Evolutionary conservation across 2,888 invertebrate genomes (phyloP).

Genomic region (Eupithecia centaureata): DNA sequence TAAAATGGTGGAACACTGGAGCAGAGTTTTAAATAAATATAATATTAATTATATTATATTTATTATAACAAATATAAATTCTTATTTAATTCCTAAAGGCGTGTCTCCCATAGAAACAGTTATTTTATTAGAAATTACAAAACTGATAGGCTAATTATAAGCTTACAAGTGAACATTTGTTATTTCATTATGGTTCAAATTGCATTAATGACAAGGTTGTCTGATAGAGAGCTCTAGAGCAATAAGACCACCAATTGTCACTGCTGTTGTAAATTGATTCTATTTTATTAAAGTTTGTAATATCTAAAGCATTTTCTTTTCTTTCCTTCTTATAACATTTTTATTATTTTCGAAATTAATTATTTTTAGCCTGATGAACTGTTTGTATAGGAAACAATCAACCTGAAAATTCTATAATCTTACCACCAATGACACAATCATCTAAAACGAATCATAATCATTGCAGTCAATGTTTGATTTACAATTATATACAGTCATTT

Average conservation of each 20-base stretch:
- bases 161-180: background rate
- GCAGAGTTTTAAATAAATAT: too few relatives aligned
- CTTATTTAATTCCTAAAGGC: background rate
- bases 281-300: too few relatives aligned
- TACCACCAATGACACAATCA: background rate
- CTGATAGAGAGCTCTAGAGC: too few relatives aligned
- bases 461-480: background rate
- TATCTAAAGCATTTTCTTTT: too few relatives aligned
- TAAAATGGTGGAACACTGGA: too few relatives aligned
- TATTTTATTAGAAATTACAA: background rate
- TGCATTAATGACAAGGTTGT: too few relatives aligned
- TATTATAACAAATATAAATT: background rate
- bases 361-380: too few relatives aligned
- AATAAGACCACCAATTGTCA: too few relatives aligned
- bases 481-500: constrained; percentile 1
- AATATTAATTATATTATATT: background rate
- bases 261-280: too few relatives aligned
- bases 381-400: constrained; percentile 1
- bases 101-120: background rate
- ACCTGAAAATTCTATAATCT: background rate
- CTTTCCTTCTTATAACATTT: too few relatives aligned
- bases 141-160: background rate
- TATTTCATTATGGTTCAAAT: background rate
- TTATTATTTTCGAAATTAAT: too few relatives aligned
- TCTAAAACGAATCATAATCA: background rate